Conservation (phyloP, 2,113 vertebrate genomes). For the Pollimyrus isidori region DNA sequence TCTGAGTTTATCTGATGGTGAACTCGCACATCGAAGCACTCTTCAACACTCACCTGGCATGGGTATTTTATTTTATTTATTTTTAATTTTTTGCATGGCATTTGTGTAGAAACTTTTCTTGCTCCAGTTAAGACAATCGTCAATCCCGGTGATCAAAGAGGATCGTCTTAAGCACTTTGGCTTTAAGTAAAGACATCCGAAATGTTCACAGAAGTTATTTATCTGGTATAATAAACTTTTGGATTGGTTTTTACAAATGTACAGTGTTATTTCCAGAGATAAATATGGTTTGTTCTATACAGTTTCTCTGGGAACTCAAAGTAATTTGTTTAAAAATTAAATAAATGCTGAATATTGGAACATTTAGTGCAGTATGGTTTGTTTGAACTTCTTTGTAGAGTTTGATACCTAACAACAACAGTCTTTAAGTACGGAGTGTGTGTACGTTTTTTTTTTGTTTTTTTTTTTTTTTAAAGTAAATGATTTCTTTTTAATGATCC, state of each 20-base stretch:
- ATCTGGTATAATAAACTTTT: not conserved
- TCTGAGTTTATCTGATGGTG: not conserved
- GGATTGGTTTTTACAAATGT: not conserved
- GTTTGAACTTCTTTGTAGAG: not conserved
- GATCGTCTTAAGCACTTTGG: slow-evolving; percentile 8
- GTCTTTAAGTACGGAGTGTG: not conserved
- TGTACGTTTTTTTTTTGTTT: not conserved
- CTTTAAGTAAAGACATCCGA: not conserved
- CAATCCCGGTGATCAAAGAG: not conserved
- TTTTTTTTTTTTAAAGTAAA: not conserved
- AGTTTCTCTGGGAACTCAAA: not conserved
- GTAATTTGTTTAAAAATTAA: not conserved
- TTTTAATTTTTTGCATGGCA: slow-evolving; percentile 3
- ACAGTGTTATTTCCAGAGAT: not conserved
- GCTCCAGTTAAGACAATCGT: not conserved
- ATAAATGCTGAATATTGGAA: not conserved
- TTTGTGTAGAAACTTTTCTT: slow-evolving; percentile 1
- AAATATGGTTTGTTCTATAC: not conserved
- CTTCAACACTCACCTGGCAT: not conserved
- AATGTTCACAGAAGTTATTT: not conserved
- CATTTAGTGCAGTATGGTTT: not conserved
- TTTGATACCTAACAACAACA: not conserved
- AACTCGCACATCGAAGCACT: not conserved
- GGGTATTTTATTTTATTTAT: not conserved
- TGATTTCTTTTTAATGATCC: not conserved